These are phyloP conservation scores for Drosophila anomalata DNA, from an alignment of 2,888 invertebrate species.

Conservation along the genomic window DNA sequence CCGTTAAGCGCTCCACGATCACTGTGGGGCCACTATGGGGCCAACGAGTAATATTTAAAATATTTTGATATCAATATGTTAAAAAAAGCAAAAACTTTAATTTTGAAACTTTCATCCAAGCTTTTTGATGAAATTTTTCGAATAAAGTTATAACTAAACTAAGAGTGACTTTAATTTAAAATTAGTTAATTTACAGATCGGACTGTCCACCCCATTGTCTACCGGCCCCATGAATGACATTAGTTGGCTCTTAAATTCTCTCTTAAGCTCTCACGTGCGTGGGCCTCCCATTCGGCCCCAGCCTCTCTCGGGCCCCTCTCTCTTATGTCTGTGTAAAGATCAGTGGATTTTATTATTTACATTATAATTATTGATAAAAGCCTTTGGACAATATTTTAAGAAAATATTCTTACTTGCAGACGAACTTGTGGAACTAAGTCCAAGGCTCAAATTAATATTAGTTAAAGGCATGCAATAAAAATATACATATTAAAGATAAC, in stretches of 20 bases:
- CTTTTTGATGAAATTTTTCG: too few species aligned
- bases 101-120: too few species aligned
- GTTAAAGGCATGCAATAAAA: not conserved
- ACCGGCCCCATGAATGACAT: constrained; percentile 62
- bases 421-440: not conserved
- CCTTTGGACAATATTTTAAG: not conserved
- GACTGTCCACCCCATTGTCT: too few species aligned
- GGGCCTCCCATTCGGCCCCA: constrained; percentile 19
- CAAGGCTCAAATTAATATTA: not conserved
- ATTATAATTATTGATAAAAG: constrained; percentile 13
- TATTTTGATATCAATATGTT: too few species aligned
- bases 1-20: constrained; percentile 56
- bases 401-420: not conserved
- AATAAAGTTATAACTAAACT: too few species aligned
- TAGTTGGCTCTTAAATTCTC: constrained; percentile 38
- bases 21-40: not conserved
- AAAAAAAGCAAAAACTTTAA: too few species aligned
- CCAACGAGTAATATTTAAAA: too few species aligned
- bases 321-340: constrained; percentile 17
- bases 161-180: too few species aligned
- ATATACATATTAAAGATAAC: not conserved
- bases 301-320: constrained; percentile 8
- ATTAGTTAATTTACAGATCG: too few species aligned
- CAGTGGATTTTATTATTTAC: constrained; percentile 47
- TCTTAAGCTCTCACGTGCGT: constrained; percentile 60